Percentiles rank a stretch among this genome's conserved stretches.
These are phyloP conservation scores for Ricordea florida DNA, from an alignment of 92 coral and sea anemone genomes.

Conservation along the genomic window DNA sequence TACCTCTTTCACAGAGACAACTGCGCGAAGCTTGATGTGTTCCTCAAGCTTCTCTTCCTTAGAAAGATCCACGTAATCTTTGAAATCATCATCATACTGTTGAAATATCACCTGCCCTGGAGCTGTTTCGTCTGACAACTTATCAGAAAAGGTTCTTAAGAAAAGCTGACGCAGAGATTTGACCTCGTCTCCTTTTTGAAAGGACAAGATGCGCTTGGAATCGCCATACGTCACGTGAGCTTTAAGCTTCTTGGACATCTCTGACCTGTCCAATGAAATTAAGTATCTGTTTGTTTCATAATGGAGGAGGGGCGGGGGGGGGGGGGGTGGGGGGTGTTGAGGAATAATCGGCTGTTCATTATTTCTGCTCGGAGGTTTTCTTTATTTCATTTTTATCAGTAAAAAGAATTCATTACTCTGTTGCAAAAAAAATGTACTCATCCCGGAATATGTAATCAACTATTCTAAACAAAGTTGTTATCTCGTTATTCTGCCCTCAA, in stretches of 20 bases:
- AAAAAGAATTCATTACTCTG: too few species aligned
- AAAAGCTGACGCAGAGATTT: not conserved
- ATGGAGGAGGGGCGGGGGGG: not conserved
- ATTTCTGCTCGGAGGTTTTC: not conserved
- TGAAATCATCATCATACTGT: not conserved
- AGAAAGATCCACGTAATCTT: not conserved
- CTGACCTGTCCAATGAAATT: too few species aligned
- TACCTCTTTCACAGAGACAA: too few species aligned
- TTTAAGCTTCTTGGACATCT: not conserved
- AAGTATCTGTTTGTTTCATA: too few species aligned
- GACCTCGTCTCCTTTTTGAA: not conserved
- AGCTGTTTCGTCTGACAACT: not conserved
- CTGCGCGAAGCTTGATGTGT: too few species aligned
- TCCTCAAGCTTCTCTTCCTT: not conserved
- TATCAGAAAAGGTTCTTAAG: not conserved
- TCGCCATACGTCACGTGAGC: constrained; percentile 2
- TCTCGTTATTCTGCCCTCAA: not conserved
- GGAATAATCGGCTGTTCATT: not conserved
- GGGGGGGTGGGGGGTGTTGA: not conserved
- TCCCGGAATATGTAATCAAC: too few species aligned
- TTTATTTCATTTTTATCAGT: too few species aligned
- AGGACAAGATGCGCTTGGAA: constrained; percentile 1
- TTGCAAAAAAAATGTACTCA: too few species aligned
- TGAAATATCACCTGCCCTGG: constrained; percentile 1
- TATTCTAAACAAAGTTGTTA: too few species aligned